A percentile compares a stretch with the other conserved stretches of the same genome.
phyloP scores from a whole-genome alignment of 2,797 vertebrate genomes.

The Oryzias sinensis region DNA sequence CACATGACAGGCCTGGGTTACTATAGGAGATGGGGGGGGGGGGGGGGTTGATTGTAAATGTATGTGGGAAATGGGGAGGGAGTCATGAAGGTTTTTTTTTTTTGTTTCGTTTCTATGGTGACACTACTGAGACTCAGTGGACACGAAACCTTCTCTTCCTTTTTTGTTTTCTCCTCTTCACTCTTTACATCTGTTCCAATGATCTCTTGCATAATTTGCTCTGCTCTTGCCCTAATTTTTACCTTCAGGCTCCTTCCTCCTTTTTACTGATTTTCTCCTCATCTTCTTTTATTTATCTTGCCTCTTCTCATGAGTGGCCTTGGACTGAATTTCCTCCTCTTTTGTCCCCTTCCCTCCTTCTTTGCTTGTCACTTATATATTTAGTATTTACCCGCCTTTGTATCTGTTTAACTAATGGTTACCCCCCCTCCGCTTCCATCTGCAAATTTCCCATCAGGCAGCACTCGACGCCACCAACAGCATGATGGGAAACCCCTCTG shows the following conservation, averaged over 20 bases:
- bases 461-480: constrained; percentile 49
- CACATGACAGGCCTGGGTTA: constrained; percentile 46
- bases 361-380: constrained; percentile 27
- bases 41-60: constrained; percentile 28
- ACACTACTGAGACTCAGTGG: constrained; percentile 34
- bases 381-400: constrained; percentile 44
- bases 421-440: constrained; percentile 4
- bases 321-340: neutral
- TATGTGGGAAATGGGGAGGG: constrained; percentile 14
- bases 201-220: neutral
- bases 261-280: neutral
- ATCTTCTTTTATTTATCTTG: neutral
- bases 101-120: constrained; percentile 59
- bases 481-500: constrained; percentile 52
- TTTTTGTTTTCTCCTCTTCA: neutral
- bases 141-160: constrained; percentile 15
- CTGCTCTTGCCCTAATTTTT: neutral
- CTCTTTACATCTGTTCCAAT: neutral
- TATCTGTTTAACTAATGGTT: constrained; percentile 67
- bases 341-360: neutral
- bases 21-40: constrained; percentile 45
- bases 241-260: neutral
- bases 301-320: neutral
- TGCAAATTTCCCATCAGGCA: constrained; percentile 53
- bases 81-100: constrained; percentile 39